A percentile compares a stretch with the other conserved stretches of the same genome.
Evolutionary conservation across 2,888 invertebrate genomes (phyloP).

Genomic region (Blastobasis lacticolella): DNA sequence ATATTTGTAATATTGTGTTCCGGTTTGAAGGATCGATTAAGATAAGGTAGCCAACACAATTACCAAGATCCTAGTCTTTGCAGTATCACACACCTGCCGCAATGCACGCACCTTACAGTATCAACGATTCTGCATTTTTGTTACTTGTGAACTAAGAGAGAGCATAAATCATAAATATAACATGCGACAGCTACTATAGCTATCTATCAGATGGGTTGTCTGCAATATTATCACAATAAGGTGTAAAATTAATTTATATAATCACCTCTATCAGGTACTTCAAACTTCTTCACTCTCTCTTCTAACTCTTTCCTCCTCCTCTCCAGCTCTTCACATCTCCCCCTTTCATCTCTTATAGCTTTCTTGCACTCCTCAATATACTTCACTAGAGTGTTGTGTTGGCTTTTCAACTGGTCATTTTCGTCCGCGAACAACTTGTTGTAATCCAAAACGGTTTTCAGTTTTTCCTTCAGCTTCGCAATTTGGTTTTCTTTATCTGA

Average conservation of each 20-base stretch:
- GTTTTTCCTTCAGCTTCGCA: constrained; percentile 76
- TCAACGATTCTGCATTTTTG: too few species aligned
- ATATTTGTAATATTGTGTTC: too few species aligned
- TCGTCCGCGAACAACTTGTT: constrained; percentile 78
- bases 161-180: too few species aligned
- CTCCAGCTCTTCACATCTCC: constrained; percentile 38
- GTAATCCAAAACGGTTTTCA: constrained; percentile 72
- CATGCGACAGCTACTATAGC: too few species aligned
- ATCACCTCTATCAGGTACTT: constrained; percentile 55
- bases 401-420: constrained; percentile 70
- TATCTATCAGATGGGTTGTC: too few species aligned
- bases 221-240: too few species aligned
- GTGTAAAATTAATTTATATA: not conserved
- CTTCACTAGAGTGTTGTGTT: constrained; percentile 61
- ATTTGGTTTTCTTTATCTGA: constrained; percentile 76
- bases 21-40: too few species aligned
- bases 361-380: constrained; percentile 70
- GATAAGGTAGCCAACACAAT: too few species aligned
- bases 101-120: too few species aligned
- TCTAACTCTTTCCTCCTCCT: constrained; percentile 45
- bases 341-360: constrained; percentile 62
- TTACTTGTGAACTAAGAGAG: too few species aligned
- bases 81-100: too few species aligned
- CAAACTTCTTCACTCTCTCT: constrained; percentile 53
- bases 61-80: too few species aligned